Conservation (phyloP, 2,888 invertebrate genomes). For the Agrotis clavis region DNA sequence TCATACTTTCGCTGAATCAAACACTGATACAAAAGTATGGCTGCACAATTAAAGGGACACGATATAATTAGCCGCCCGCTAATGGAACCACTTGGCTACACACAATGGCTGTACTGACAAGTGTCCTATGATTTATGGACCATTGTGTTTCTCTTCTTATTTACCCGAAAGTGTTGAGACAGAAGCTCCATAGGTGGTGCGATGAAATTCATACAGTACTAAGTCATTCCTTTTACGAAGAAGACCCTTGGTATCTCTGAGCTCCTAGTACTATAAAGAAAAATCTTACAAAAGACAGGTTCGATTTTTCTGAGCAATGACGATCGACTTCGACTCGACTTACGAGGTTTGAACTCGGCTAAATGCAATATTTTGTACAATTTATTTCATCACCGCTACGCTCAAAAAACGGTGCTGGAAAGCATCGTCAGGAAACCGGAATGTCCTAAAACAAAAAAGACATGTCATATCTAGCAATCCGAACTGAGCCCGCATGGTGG, state of each 20-base stretch:
- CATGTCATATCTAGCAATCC: too few relatives aligned
- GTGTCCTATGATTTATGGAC: constrained; percentile 62
- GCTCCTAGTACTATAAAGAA: neutral
- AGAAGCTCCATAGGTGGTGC: constrained; percentile 27
- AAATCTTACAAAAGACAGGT: too few relatives aligned
- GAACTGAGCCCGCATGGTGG: too few relatives aligned
- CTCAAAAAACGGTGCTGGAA: too few relatives aligned
- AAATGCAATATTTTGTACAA: too few relatives aligned
- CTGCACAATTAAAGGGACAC: constrained; percentile 55
- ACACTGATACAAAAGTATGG: constrained; percentile 37
- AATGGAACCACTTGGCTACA: constrained; percentile 43
- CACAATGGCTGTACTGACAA: constrained; percentile 55
- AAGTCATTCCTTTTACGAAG: too few relatives aligned
- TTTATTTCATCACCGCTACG: too few relatives aligned
- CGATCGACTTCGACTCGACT: too few relatives aligned
- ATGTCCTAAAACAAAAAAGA: too few relatives aligned
- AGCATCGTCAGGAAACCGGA: too few relatives aligned
- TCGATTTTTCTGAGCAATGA: neutral
- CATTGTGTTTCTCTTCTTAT: constrained; percentile 56
- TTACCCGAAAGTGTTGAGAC: neutral
- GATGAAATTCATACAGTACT: too few relatives aligned
- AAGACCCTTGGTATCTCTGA: neutral
- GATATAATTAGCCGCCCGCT: constrained; percentile 52
- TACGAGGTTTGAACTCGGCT: too few relatives aligned
- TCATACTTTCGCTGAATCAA: constrained; percentile 12